Conservation (phyloP, 2,113 vertebrate genomes). For the Dicrurus megarhynchus region DNA sequence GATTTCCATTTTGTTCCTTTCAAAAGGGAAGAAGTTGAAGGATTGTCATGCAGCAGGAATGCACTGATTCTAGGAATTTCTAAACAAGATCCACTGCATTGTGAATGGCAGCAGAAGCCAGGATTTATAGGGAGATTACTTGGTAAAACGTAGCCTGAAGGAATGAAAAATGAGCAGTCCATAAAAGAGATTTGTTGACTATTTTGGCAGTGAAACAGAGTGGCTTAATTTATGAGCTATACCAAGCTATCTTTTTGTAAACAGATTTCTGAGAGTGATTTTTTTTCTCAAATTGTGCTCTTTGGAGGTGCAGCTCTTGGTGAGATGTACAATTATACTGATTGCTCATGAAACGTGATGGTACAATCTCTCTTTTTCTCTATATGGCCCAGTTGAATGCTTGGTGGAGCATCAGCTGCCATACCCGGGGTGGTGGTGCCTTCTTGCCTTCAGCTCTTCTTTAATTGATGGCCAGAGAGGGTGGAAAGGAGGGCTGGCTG, state of each 20-base stretch:
- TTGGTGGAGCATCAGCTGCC: background rate
- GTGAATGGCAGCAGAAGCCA: conserved; percentile 13
- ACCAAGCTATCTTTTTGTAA: conserved; percentile 59
- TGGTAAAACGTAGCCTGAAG: conserved; percentile 26
- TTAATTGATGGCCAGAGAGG: background rate
- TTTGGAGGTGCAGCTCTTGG: conserved; percentile 35
- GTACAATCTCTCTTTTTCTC: background rate
- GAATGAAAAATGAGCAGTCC: conserved; percentile 29
- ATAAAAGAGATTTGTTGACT: conserved; percentile 38
- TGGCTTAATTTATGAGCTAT: conserved; percentile 64
- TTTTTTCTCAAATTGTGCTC: background rate
- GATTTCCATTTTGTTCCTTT: conserved; percentile 64
- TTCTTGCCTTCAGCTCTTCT: background rate
- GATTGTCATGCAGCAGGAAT: conserved; percentile 67
- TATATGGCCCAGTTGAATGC: background rate
- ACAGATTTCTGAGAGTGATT: conserved; percentile 32
- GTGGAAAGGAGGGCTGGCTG: background rate
- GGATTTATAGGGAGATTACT: conserved; percentile 36
- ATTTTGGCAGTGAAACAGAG: conserved; percentile 59
- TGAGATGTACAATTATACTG: background rate
- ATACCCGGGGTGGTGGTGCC: background rate
- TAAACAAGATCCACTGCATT: conserved; percentile 33
- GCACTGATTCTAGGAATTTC: conserved; percentile 29
- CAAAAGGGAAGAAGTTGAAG: conserved; percentile 48
- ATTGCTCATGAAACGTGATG: background rate